Evolutionary conservation across 2,888 invertebrate species (phyloP).

Genomic region (Drosophila mayaguana): DNA sequence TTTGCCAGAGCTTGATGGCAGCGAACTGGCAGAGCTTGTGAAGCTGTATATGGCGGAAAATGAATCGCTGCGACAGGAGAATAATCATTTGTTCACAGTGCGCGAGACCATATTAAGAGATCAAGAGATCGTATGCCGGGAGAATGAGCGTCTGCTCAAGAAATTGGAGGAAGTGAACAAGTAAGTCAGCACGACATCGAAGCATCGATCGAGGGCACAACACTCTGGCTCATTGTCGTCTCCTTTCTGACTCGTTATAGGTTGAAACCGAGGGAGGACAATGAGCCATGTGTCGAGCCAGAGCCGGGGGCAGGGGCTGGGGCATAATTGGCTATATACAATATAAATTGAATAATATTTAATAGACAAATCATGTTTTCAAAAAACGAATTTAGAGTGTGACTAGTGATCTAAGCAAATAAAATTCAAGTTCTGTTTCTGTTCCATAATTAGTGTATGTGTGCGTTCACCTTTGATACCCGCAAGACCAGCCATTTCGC

Average conservation of each 20-base stretch:
- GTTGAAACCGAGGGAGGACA: constrained; percentile 75
- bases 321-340: constrained; percentile 1
- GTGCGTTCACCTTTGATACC: constrained; percentile 93
- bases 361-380: constrained; percentile 38
- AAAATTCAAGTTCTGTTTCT: constrained; percentile 50
- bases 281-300: constrained; percentile 65
- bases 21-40: constrained; percentile 93
- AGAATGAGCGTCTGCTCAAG: constrained; percentile 94
- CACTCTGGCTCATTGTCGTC: constrained; percentile 77
- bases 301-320: constrained; percentile 13
- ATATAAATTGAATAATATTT: constrained; percentile 8
- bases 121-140: constrained; percentile 94
- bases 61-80: constrained; percentile 92
- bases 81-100: constrained; percentile 92
- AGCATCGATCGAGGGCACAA: constrained; percentile 21
- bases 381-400: constrained; percentile 62
- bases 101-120: constrained; percentile 93
- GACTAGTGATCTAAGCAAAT: constrained; percentile 60
- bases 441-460: constrained; percentile 88
- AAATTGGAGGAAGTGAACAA: constrained; percentile 95
- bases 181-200: constrained; percentile 86
- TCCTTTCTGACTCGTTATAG: constrained; percentile 78
- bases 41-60: constrained; percentile 94
- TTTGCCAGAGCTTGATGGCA: constrained; percentile 90
- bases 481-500: constrained; percentile 90